Conservation (phyloP, 2,113 vertebrate species). For the Alaudala cheleensis region DNA sequence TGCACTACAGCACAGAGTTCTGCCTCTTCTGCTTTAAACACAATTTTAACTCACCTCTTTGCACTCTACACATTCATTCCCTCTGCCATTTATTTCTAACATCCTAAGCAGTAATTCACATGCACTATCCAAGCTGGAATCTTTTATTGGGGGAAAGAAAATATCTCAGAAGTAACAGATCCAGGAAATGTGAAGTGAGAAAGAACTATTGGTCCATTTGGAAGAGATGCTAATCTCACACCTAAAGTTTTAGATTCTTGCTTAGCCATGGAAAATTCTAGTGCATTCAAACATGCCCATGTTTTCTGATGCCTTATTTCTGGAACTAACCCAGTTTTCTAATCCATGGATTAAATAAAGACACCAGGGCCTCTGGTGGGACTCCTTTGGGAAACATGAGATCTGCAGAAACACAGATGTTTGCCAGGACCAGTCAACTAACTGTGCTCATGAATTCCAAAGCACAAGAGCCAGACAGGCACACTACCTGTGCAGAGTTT, state of each 20-base stretch:
- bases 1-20: neutral
- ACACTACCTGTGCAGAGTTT: neutral
- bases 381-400: neutral
- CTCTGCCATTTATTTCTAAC: neutral
- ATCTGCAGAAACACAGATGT: neutral
- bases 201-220: neutral
- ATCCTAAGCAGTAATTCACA: neutral
- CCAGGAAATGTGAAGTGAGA: neutral
- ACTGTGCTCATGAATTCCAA: conserved; percentile 9
- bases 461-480: neutral
- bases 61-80: neutral
- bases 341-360: conserved; percentile 28
- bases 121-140: neutral
- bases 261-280: neutral
- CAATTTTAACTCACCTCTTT: neutral
- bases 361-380: neutral
- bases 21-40: neutral
- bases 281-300: neutral
- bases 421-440: conserved; percentile 24
- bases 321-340: neutral
- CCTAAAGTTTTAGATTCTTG: neutral
- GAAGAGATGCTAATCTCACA: neutral
- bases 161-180: neutral
- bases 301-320: conserved; percentile 18
- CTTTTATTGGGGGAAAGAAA: neutral